Percentiles rank a stretch among this genome's conserved stretches.
phyloP scores from a whole-genome alignment of 1,140 invertebrate species.

The Bombus waltoni region DNA sequence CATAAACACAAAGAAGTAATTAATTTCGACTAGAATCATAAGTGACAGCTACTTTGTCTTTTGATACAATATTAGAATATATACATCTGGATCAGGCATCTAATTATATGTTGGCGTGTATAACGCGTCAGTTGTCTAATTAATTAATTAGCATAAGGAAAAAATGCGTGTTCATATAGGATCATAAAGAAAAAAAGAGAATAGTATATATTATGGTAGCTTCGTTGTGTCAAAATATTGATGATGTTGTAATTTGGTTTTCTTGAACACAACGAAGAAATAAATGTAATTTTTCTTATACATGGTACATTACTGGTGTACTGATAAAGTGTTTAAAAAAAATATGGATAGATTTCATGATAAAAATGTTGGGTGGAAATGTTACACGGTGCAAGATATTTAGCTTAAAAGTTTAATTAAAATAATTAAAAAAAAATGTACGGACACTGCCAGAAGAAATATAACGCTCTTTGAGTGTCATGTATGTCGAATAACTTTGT shows the following conservation, averaged over 20 bases:
- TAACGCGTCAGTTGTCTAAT: slow-evolving; percentile 53
- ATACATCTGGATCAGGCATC: slow-evolving; percentile 50
- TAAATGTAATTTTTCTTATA: slow-evolving; percentile 57
- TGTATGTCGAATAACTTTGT: slow-evolving; percentile 55
- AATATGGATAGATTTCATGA: slow-evolving; percentile 49
- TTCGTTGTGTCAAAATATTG: slow-evolving; percentile 64
- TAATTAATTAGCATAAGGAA: slow-evolving; percentile 65
- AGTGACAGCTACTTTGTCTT: slow-evolving; percentile 62
- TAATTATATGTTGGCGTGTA: slow-evolving; percentile 49
- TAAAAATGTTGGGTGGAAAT: slow-evolving; percentile 42
- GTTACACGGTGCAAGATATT: slow-evolving; percentile 50
- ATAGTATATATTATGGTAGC: slow-evolving; percentile 59
- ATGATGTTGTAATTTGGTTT: slow-evolving; percentile 45
- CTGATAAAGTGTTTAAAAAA: slow-evolving; percentile 46
- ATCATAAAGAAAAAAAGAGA: slow-evolving; percentile 64
- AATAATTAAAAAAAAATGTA: slow-evolving; percentile 41
- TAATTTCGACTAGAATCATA: slow-evolving; percentile 47
- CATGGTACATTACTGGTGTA: slow-evolving; percentile 38
- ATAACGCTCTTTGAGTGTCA: slow-evolving; percentile 61
- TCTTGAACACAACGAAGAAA: slow-evolving; percentile 49
- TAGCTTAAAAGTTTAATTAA: slow-evolving; percentile 50
- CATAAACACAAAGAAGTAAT: slow-evolving; percentile 34
- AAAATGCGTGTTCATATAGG: slow-evolving; percentile 73
- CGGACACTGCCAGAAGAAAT: slow-evolving; percentile 65
- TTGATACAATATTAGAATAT: slow-evolving; percentile 68